Conservation (phyloP, 2,113 vertebrate species). For the Carlito syrichta region DNA sequence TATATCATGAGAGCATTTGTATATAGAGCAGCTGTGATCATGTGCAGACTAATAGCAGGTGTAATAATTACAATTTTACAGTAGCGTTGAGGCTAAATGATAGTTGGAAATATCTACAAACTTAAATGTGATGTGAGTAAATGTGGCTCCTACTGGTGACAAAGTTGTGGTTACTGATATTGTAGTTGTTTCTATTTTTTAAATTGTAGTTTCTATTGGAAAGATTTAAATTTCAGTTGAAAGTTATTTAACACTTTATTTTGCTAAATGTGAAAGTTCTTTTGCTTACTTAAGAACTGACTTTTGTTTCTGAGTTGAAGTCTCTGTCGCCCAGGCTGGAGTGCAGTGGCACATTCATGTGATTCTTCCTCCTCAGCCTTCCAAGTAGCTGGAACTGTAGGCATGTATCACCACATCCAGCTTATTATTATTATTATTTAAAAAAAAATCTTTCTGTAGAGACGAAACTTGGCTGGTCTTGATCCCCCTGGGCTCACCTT, state of each 20-base stretch:
- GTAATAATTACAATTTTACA: background rate
- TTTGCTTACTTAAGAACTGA: background rate
- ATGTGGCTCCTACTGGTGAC: background rate
- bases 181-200: background rate
- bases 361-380: no score
- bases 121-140: background rate
- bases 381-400: no score
- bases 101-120: background rate
- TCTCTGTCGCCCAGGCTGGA: no score
- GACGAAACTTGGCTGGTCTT: no score
- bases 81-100: background rate
- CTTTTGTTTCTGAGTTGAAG: no score
- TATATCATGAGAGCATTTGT: background rate
- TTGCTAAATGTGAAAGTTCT: background rate
- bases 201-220: no score
- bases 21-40: background rate
- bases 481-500: no score
- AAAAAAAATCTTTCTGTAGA: no score
- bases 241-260: background rate
- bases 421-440: no score
- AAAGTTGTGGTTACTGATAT: background rate
- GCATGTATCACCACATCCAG: no score
- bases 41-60: background rate
- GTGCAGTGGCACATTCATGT: no score
- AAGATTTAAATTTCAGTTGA: background rate